Base-by-base conservation (phyloP, 1,140 invertebrate genomes). In the Capitella teleta region DNA sequence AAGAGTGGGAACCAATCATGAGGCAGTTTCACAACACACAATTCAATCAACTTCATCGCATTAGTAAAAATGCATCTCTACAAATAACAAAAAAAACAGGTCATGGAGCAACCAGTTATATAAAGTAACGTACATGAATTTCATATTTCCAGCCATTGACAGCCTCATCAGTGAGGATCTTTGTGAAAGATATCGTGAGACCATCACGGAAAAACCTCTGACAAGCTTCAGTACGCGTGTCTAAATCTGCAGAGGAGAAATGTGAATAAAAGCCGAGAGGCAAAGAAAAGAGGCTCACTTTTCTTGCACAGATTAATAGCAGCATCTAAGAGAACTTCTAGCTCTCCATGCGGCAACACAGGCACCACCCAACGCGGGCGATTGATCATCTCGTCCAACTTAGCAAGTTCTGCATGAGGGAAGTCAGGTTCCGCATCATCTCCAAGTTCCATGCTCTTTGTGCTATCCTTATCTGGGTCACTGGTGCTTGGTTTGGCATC, bases 121-220 rank as follows among this genome's bases (percentile, higher is more conserved):
- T 18, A 40, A 37, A 59, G 23, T 19, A 70, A n/a, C 73, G 68
- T 62, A 76, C 84, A 72, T 96, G 92, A 63, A 96, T 96, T 70
- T 95, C 94, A 64, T 83, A 80, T 74, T 95, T 96, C 93, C 93
- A 97, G 63, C 88, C 92, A 63, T 85, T 90, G 28, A 98, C 92
- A 41, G 92, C 92, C 69, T 97, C 92, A 75, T 97, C 92, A n/a
- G 92, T 95, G 59, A 96, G 78, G 66, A 97, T 93, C 76, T 96
- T 95, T 16, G 87, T 91, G 74, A 97, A 97, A 40, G 91, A 95
- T 55, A 91, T 83, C 53, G 87, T 91, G 40, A 97, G 76, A 18
- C 89, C 90, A 71, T 96, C 91, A 59, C 87, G 81, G 75, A 92
- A 94, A 78, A 96, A 96, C 60, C 89, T 78, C 67, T 95, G 89